A percentile compares a stretch with the other conserved stretches of the same genome.
Evolutionary conservation across 1,140 invertebrate genomes (phyloP).

Genomic region (Chlorops oryzae): DNA sequence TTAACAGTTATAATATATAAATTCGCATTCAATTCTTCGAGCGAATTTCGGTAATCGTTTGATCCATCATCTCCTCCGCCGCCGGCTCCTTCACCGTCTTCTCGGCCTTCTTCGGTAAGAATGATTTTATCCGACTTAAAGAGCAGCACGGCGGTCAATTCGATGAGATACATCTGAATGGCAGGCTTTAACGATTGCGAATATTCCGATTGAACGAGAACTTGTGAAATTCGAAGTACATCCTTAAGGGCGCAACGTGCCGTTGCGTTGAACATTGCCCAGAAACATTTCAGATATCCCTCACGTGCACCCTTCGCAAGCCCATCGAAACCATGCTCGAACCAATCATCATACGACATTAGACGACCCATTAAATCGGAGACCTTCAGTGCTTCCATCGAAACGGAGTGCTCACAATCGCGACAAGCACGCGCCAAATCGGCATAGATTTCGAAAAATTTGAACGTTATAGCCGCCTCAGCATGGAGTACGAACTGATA

Average conservation of each 20-base stretch:
- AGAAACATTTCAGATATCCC: slow-evolving; percentile 45
- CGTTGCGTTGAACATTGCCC: slow-evolving; percentile 54
- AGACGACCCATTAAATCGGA: slow-evolving; percentile 38
- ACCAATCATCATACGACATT: slow-evolving; percentile 34
- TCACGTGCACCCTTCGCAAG: slow-evolving; percentile 32
- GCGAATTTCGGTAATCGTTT: neutral
- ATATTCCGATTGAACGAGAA: slow-evolving; percentile 38
- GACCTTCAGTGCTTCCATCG: slow-evolving; percentile 32
- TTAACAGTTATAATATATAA: slow-evolving; percentile 30
- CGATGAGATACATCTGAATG: slow-evolving; percentile 12
- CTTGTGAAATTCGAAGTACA: slow-evolving; percentile 32
- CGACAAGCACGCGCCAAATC: slow-evolving; percentile 50
- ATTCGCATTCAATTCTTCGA: slow-evolving; percentile 16
- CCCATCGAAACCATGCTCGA: slow-evolving; percentile 33
- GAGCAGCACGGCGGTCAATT: no score
- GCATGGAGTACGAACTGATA: slow-evolving; percentile 62
- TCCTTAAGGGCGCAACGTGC: slow-evolving; percentile 55
- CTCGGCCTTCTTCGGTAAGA: slow-evolving; percentile 25
- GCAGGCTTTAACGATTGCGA: slow-evolving; percentile 38
- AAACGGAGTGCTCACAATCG: slow-evolving; percentile 25
- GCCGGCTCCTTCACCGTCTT: neutral
- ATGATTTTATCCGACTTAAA: slow-evolving; percentile 20
- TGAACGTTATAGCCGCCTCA: slow-evolving; percentile 62
- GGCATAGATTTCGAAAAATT: slow-evolving; percentile 49
- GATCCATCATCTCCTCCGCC: neutral